Evolutionary conservation across 2,888 invertebrate species (phyloP).

Genomic region (Eurytoma adleriae): DNA sequence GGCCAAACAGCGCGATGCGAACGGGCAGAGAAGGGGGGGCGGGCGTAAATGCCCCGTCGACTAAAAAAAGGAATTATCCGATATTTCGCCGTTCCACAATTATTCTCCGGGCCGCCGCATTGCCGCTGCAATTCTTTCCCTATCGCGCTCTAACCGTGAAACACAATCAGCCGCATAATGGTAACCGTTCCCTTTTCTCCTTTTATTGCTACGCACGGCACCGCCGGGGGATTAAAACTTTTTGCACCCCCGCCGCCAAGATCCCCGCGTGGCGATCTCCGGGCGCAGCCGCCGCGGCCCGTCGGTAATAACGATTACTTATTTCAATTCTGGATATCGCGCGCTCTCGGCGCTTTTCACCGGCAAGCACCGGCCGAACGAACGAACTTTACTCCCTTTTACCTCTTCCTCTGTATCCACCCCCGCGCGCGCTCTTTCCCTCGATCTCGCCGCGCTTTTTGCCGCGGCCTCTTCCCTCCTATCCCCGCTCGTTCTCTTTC

Average conservation of each 20-base stretch:
- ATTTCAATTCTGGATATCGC: conserved; percentile 58
- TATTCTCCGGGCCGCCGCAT: neutral
- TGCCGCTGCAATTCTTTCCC: conserved; percentile 7
- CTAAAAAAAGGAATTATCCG: conserved; percentile 11
- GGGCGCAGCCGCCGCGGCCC: neutral
- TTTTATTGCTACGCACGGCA: conserved; percentile 2
- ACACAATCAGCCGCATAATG: conserved; percentile 42
- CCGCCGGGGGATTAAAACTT: conserved; percentile 43
- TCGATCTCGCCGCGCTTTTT: conserved; percentile 7
- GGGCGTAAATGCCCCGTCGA: neutral
- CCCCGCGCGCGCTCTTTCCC: conserved; percentile 9
- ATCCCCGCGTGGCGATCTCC: too few species aligned
- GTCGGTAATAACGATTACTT: conserved; percentile 57
- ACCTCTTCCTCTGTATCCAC: conserved; percentile 16
- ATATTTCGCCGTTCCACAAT: conserved; percentile 26
- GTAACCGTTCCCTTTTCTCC: conserved; percentile 3
- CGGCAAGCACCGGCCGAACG: conserved; percentile 24
- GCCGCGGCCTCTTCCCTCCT: neutral
- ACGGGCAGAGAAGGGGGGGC: neutral
- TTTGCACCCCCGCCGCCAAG: neutral
- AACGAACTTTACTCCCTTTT: conserved; percentile 28
- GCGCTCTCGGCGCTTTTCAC: conserved; percentile 39
- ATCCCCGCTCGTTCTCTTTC: conserved; percentile 39
- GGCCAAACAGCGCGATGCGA: too few species aligned
- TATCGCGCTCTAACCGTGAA: conserved; percentile 22